Evolutionary conservation across 2,888 invertebrate species (phyloP).

Genomic region (Lycocerus yunnanus): DNA sequence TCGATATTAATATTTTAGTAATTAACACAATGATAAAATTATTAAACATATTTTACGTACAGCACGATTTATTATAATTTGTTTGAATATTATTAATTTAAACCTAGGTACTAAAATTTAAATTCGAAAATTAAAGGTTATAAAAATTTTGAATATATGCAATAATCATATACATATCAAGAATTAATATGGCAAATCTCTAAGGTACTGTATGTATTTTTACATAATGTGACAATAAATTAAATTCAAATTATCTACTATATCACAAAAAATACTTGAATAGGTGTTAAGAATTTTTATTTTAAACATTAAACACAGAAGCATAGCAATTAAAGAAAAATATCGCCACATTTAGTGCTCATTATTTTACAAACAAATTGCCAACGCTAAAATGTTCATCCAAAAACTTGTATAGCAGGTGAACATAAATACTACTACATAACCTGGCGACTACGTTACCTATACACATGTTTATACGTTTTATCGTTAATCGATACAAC

Average conservation of each 20-base stretch:
- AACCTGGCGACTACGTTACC: conserved; percentile 39
- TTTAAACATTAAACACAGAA: conserved; percentile 31
- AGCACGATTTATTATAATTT: not conserved
- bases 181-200: conserved; percentile 31
- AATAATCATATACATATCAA: conserved; percentile 35
- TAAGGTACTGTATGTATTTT: conserved; percentile 31
- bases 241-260: conserved; percentile 37
- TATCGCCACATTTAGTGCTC: conserved; percentile 26
- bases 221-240: conserved; percentile 31
- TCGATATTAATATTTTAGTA: not conserved
- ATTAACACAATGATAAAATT: not conserved
- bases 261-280: conserved; percentile 32
- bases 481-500: conserved; percentile 42
- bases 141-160: conserved; percentile 31
- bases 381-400: conserved; percentile 31
- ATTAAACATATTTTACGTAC: not conserved
- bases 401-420: conserved; percentile 38
- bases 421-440: conserved; percentile 34
- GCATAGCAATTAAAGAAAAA: conserved; percentile 35
- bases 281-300: conserved; percentile 40
- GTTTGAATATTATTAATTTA: not conserved
- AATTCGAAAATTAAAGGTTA: conserved; percentile 26
- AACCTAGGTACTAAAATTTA: conserved; percentile 13
- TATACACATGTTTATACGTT: conserved; percentile 41
- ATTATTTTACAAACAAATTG: conserved; percentile 37